Percentiles rank a stretch among this genome's conserved stretches.
Evolutionary conservation across 2,888 invertebrate genomes (phyloP).

Genomic region (Ophonus ardosiacus): DNA sequence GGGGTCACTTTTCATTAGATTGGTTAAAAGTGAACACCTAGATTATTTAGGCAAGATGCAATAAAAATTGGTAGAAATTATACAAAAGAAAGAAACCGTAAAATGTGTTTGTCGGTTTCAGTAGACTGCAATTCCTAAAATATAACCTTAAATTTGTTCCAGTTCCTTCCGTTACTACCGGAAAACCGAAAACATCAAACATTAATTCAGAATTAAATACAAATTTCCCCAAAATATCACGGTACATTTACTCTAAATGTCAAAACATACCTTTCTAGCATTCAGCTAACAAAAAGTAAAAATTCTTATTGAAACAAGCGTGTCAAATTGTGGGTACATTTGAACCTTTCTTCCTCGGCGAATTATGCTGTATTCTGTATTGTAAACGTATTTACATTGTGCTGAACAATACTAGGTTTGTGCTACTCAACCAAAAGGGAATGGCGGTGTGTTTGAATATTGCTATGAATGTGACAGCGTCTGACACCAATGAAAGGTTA

Average conservation of each 20-base stretch:
- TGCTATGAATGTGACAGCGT: not conserved
- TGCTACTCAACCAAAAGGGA: constrained; percentile 22
- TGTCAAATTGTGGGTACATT: constrained; percentile 27
- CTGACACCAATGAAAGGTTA: constrained; percentile 28
- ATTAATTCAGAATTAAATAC: constrained; percentile 29
- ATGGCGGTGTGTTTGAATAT: not conserved
- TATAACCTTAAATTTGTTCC: constrained; percentile 32
- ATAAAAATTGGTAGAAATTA: not conserved
- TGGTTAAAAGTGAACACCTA: not conserved
- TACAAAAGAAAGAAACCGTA: constrained; percentile 24
- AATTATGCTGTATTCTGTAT: constrained; percentile 16
- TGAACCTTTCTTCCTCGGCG: constrained; percentile 31
- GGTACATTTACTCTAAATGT: constrained; percentile 14
- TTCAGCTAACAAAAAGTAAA: constrained; percentile 10
- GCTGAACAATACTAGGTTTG: constrained; percentile 33
- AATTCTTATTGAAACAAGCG: constrained; percentile 44
- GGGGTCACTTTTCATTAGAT: too few relatives aligned
- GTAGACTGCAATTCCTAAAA: constrained; percentile 47
- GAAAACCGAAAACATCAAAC: constrained; percentile 4
- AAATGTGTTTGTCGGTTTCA: constrained; percentile 31
- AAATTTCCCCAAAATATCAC: constrained; percentile 15
- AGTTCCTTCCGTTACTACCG: constrained; percentile 37
- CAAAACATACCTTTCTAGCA: constrained; percentile 10
- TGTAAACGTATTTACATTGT: constrained; percentile 48
- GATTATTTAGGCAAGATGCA: too few relatives aligned